Percentiles rank a stretch among this genome's conserved stretches.
Conservation (phyloP, 2,888 invertebrate genomes). For the Protodeltote pygarga region DNA sequence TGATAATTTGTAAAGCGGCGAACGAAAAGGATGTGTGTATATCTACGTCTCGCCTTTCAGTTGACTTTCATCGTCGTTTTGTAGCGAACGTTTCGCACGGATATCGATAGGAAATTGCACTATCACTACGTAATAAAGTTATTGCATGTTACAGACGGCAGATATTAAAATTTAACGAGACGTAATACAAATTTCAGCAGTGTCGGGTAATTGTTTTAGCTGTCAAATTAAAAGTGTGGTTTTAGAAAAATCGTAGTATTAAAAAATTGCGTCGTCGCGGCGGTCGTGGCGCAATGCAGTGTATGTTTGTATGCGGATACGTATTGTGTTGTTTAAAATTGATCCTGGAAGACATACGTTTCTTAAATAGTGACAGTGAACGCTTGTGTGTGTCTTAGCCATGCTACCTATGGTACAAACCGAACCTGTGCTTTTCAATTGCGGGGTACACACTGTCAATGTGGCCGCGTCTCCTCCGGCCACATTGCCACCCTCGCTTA, state of each 20-base stretch:
- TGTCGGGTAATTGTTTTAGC: slow-evolving; percentile 39
- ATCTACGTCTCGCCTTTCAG: slow-evolving; percentile 87
- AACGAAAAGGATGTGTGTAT: slow-evolving; percentile 85
- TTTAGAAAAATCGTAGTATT: slow-evolving; percentile 57
- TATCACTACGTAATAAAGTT: slow-evolving; percentile 84
- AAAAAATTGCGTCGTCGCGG: slow-evolving; percentile 78
- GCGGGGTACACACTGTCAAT: slow-evolving; percentile 73
- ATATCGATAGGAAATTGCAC: slow-evolving; percentile 83
- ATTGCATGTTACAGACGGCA: slow-evolving; percentile 65
- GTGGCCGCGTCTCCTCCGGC: slow-evolving; percentile 76
- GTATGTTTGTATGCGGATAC: slow-evolving; percentile 82
- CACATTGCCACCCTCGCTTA: slow-evolving; percentile 79
- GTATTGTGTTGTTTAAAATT: slow-evolving; percentile 75
- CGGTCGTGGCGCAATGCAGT: slow-evolving; percentile 86
- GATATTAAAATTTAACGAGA: slow-evolving; percentile 54
- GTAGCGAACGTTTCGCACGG: slow-evolving; percentile 86
- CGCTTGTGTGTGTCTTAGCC: slow-evolving; percentile 72
- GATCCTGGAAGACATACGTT: slow-evolving; percentile 66
- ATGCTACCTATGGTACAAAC: slow-evolving; percentile 84
- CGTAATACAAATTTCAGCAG: slow-evolving; percentile 46
- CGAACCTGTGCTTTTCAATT: slow-evolving; percentile 78
- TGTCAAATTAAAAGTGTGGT: slow-evolving; percentile 52
- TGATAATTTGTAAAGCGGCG: slow-evolving; percentile 82
- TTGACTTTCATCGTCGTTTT: slow-evolving; percentile 87
- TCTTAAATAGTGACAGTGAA: slow-evolving; percentile 67